Evolutionary conservation across 1,140 invertebrate genomes (phyloP).

Genomic region (Sycophaga agraensis): DNA sequence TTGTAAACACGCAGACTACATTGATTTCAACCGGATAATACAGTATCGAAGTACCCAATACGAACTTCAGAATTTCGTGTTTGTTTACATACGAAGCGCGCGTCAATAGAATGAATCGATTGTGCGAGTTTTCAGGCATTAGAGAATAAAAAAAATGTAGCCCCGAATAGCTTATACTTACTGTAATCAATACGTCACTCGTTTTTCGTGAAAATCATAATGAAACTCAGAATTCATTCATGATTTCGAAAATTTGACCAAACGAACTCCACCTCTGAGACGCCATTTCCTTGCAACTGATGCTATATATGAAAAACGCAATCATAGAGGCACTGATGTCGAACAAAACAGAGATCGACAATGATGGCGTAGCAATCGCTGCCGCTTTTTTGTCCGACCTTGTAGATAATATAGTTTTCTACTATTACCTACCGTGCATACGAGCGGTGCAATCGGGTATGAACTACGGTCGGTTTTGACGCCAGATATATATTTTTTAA

Average conservation of each 20-base stretch:
- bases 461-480: too few relatives aligned
- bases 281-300: constrained; percentile 57
- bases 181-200: constrained; percentile 37
- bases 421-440: background rate
- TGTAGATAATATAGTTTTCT: too few relatives aligned
- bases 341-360: background rate
- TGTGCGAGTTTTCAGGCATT: background rate
- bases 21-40: constrained; percentile 9
- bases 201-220: constrained; percentile 43
- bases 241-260: constrained; percentile 54
- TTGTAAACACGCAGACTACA: constrained; percentile 27
- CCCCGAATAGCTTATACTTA: constrained; percentile 37
- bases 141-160: background rate
- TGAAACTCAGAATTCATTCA: constrained; percentile 54
- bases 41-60: constrained; percentile 4
- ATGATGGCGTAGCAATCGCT: background rate
- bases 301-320: constrained; percentile 8
- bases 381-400: background rate
- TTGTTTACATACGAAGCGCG: constrained; percentile 56
- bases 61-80: constrained; percentile 34
- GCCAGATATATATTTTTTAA: too few relatives aligned
- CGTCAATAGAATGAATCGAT: constrained; percentile 29
- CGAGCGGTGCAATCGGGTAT: too few relatives aligned
- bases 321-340: background rate
- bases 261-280: constrained; percentile 55